phyloP scores from a whole-genome alignment of 2,888 invertebrate genomes.

The Ophioninae sp. region DNA sequence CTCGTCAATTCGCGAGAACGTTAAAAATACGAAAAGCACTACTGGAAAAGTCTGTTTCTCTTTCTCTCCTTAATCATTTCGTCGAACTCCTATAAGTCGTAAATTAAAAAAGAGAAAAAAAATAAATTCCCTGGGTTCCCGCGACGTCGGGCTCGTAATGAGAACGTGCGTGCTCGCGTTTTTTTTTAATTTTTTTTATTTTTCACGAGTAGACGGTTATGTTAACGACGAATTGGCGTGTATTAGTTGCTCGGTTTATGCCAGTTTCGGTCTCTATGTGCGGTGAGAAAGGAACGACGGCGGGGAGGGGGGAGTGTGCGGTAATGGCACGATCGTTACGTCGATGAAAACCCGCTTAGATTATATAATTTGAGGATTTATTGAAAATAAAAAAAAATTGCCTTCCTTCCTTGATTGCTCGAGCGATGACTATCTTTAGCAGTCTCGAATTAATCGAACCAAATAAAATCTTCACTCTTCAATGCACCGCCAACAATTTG shows the following conservation, averaged over 20 bases:
- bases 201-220: constrained; percentile 2
- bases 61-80: constrained; percentile 28
- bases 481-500: too few species aligned
- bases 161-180: background rate
- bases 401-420: constrained; percentile 8
- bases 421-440: background rate
- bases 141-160: background rate
- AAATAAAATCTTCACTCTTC: background rate
- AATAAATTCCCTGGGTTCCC: background rate
- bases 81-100: constrained; percentile 6
- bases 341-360: constrained; percentile 54
- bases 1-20: too few species aligned
- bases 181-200: too few species aligned
- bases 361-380: constrained; percentile 57
- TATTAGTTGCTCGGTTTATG: constrained; percentile 26
- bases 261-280: constrained; percentile 36
- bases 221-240: constrained; percentile 35
- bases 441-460: background rate
- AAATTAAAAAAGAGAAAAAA: background rate
- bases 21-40: background rate
- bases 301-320: constrained; percentile 11
- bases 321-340: constrained; percentile 59
- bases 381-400: background rate
- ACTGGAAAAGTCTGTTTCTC: background rate
- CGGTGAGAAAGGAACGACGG: constrained; percentile 29